Base-by-base conservation (phyloP, 2,797 vertebrate species). In the Odontamblyopus lacepedii region DNA sequence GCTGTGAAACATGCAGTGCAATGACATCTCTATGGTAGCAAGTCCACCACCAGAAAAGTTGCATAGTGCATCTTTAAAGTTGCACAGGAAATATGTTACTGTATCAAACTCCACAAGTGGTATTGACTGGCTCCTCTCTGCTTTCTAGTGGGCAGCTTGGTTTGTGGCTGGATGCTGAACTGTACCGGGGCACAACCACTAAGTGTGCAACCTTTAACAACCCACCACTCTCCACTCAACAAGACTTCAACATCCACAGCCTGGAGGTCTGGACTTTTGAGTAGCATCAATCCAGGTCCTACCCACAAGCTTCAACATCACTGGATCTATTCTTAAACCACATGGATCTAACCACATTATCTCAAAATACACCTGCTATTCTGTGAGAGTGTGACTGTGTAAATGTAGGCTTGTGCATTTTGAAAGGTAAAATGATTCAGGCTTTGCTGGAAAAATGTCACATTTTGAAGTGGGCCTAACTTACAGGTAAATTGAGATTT, bases 221-320 rank as follows among this genome's bases (percentile, higher is more conserved):
- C 88, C 96, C 96, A 85, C 96, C 96, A 1, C 94, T 99, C 70
- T 96, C 97, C 48, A 85, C 95, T 76, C 96, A 95, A 83, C 96
- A 97, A 90, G 98, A 99, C 93, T 99, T 99, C 94, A 97, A 94
- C 88, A 92, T 98, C 88, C 98, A 98, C 83, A 96, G 97, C 65
- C 87, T 99, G 66, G 98, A 99, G 92, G 95, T 99, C 19, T 99
- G 98, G 98, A 87, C 85, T 81, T 95, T 95, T 8, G 92, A 94
- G 77, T 94, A 92, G 86, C 38, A 51, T 55, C 7, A 29, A 50
- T 26, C 59, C 59, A 67, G 61, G 70, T 67, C 75, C 1, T 44
- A 74, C 69, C 79, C 73, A 72, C 71, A 18, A 61, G 51, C 60
- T 56, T 64, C 67, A 68, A 23, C 27, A 48, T 75, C 60, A 62